These are phyloP conservation scores for Cephus nigrinus DNA, from an alignment of 2,888 invertebrate genomes.

Conservation along the genomic window DNA sequence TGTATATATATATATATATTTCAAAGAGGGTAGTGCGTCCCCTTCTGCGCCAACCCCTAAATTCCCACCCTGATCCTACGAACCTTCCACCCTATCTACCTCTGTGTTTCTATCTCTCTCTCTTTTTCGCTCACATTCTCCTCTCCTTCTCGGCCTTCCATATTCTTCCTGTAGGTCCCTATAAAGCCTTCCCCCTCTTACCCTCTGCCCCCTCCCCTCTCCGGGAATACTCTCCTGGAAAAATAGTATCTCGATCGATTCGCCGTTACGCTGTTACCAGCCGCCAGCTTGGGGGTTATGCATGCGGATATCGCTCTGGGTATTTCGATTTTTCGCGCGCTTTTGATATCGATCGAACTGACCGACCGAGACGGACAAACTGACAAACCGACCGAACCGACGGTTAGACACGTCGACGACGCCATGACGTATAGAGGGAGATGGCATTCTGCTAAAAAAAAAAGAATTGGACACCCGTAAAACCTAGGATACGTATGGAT, in stretches of 20 bases:
- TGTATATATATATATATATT: not conserved
- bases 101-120: not conserved
- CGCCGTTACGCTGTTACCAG: not conserved
- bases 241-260: not conserved
- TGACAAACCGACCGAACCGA: not conserved
- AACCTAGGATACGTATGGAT: slow-evolving; percentile 9
- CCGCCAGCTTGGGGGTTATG: not conserved
- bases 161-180: not conserved
- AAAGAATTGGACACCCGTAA: slow-evolving; percentile 12
- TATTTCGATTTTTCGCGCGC: not conserved
- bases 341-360: not conserved
- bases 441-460: slow-evolving; percentile 14
- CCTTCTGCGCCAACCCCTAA: not conserved
- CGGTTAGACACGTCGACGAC: not conserved
- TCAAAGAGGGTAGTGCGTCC: not conserved
- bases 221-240: not conserved
- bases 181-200: not conserved
- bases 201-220: no score
- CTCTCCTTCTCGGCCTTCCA: not conserved
- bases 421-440: not conserved
- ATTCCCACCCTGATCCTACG: not conserved
- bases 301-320: not conserved
- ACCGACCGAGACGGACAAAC: not conserved
- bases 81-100: not conserved
- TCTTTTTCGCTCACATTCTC: not conserved